Conservation (phyloP, 2,797 vertebrate genomes). For the Spatula versicolor region DNA sequence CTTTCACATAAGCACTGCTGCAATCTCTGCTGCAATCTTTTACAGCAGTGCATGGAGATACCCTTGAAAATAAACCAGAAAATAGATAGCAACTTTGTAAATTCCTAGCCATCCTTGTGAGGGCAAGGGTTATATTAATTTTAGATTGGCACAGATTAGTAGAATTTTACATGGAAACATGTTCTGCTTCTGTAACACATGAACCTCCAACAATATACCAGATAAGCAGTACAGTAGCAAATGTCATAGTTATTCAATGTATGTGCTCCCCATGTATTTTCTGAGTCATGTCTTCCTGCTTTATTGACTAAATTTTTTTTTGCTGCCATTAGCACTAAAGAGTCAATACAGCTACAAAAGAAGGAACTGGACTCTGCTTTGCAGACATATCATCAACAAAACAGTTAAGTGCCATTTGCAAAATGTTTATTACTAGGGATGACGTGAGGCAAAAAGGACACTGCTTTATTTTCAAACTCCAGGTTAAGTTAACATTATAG, state of each 20-base stretch:
- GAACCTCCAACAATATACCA: neutral
- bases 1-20: neutral
- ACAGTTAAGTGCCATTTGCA: constrained; percentile 3
- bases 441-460: neutral
- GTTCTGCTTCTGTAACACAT: neutral
- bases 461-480: constrained; percentile 28
- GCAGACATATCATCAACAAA: constrained; percentile 20
- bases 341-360: neutral
- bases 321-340: neutral
- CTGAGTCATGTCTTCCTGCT: neutral
- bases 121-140: neutral
- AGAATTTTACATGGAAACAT: neutral
- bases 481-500: constrained; percentile 51
- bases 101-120: neutral
- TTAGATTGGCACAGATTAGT: neutral
- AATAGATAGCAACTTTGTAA: neutral
- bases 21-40: neutral
- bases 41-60: neutral
- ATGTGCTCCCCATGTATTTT: neutral
- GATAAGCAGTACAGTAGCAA: neutral
- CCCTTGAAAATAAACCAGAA: neutral
- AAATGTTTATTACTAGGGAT: constrained; percentile 16
- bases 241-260: neutral
- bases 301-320: neutral
- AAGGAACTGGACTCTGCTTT: neutral